A percentile compares a stretch with the other conserved stretches of the same genome.
Conservation (phyloP, 2,113 vertebrate species). For the Mus spicilegus region DNA sequence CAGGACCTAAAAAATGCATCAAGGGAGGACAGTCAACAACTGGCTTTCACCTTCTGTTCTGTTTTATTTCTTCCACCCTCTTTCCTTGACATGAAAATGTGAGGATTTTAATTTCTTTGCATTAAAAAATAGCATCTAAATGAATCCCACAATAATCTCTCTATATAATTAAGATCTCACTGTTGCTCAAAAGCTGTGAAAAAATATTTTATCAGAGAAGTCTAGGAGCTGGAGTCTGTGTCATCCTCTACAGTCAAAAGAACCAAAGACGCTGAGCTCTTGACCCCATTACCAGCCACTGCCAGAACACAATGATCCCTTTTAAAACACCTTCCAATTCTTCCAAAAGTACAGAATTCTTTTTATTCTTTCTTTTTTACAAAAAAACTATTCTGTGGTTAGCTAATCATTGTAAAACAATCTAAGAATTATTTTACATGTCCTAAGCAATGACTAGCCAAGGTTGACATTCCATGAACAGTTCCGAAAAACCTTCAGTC, state of each 20-base stretch:
- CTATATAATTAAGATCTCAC: conserved; percentile 40
- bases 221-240: background rate
- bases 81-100: conserved; percentile 26
- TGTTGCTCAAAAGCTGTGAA: conserved; percentile 48
- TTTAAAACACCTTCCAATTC: background rate
- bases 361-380: conserved; percentile 54
- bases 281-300: background rate
- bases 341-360: background rate
- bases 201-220: conserved; percentile 27
- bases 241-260: conserved; percentile 48
- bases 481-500: conserved; percentile 42
- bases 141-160: conserved; percentile 37
- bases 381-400: conserved; percentile 37
- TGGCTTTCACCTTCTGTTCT: conserved; percentile 1
- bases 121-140: conserved; percentile 23
- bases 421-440: conserved; percentile 17
- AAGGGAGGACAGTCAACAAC: conserved; percentile 22
- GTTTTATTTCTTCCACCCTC: background rate
- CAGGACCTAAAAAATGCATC: background rate
- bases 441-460: background rate
- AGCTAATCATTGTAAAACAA: background rate
- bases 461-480: background rate
- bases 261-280: conserved; percentile 29
- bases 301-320: background rate
- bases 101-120: conserved; percentile 24